Evolutionary conservation across 35 echinoderm and acorn worm genomes (phyloP), one percentile per base, ranked within the genome.

Genomic region (Eucidaris tribuloides): DNA sequence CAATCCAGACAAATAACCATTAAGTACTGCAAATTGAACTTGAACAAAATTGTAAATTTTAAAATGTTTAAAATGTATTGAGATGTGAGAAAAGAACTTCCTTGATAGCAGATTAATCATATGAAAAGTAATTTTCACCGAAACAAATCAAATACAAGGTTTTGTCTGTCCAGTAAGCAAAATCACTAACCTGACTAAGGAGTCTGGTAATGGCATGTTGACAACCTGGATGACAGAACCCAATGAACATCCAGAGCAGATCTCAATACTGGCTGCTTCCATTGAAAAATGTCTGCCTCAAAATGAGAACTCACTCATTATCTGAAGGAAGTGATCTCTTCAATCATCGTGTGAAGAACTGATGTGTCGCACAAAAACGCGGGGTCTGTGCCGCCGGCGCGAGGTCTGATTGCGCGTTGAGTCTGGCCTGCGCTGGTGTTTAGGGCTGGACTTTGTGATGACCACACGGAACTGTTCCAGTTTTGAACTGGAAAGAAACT

Each of bases 121-220:
- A n/a, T n/a, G n/a, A n/a, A n/a, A n/a, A n/a, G n/a, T n/a, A n/a
- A n/a, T n/a, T n/a, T n/a, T n/a, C n/a, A n/a, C n/a, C n/a, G n/a
- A n/a, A n/a, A n/a, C n/a, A n/a, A n/a, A n/a, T n/a, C n/a, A n/a
- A n/a, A n/a, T n/a, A n/a, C n/a, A n/a, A n/a, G n/a, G n/a, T n/a
- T n/a, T n/a, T n/a, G n/a, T n/a, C n/a, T n/a, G n/a, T n/a, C n/a
- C n/a, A n/a, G n/a, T n/a, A n/a, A n/a, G n/a, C n/a, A n/a, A n/a
- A n/a, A n/a, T n/a, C 65, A 42, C 49, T 54, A n/a, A 98, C 76
- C 50, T 98, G 95, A 46, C 83, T 93, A 37, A 89, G 39, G 30
- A 98, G 71, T 33, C 95, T 85, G 34, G 93, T 79, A 14, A 98
- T 77, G 15, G 95, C 95, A 98, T 98, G 38, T 98, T 93, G 29